These are phyloP conservation scores for Amphiprion ocellaris DNA, from an alignment of 2,113 vertebrate genomes.

Conservation along the genomic window DNA sequence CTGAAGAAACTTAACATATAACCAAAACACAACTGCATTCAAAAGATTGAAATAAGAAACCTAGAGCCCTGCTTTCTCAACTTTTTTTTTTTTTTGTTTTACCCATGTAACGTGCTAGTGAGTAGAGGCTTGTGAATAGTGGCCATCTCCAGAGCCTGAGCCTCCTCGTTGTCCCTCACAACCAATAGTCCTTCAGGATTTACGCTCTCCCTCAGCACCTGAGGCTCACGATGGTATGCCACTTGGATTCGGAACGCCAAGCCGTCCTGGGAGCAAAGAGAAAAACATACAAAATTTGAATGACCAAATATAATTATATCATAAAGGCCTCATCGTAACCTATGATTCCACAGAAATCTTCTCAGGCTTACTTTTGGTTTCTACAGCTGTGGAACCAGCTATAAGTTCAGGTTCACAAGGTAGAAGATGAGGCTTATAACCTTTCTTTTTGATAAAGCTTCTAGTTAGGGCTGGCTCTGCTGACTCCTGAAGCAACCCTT, in stretches of 20 bases:
- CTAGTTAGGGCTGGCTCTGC: too few relatives aligned
- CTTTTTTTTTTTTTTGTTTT: conserved; percentile 9
- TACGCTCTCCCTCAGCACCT: conserved; percentile 90
- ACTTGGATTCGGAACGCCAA: conserved; percentile 92
- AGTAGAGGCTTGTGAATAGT: conserved; percentile 89
- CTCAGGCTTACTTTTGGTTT: too few relatives aligned
- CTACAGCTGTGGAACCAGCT: too few relatives aligned
- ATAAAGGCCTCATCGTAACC: too few relatives aligned
- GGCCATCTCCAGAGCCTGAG: conserved; percentile 88
- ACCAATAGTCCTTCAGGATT: conserved; percentile 90
- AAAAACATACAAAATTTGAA: not conserved
- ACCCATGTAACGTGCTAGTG: conserved; percentile 96
- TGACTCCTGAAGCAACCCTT: too few relatives aligned
- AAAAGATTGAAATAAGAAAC: not conserved
- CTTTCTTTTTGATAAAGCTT: too few relatives aligned
- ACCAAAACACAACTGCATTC: not conserved
- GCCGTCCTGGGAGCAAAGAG: conserved; percentile 86
- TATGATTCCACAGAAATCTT: too few relatives aligned
- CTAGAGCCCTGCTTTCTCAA: not conserved
- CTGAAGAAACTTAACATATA: not conserved
- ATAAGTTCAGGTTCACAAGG: too few relatives aligned
- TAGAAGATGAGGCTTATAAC: too few relatives aligned
- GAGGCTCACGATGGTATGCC: conserved; percentile 94
- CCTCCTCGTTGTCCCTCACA: conserved; percentile 89
- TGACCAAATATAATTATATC: too few relatives aligned